Evolutionary conservation across 37 sponge, comb jelly and placozoan genomes (phyloP).

Genomic region (Amphimedon queenslandica): DNA sequence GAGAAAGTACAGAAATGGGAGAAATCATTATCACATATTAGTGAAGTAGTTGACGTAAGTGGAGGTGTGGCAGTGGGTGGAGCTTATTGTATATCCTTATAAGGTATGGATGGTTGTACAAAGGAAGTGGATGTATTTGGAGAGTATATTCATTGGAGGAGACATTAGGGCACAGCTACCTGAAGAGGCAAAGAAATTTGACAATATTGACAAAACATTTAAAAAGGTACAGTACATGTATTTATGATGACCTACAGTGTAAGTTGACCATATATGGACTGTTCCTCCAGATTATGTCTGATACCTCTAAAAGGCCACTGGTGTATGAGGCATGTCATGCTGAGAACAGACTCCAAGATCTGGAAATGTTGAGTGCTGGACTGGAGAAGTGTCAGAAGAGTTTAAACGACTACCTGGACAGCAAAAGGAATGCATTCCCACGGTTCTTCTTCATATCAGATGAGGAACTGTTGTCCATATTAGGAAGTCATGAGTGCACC

Average conservation of each 20-base stretch:
- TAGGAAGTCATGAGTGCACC: constrained; percentile 94
- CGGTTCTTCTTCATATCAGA: constrained; percentile 99
- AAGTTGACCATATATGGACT: background rate
- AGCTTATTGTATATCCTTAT: background rate
- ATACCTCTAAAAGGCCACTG: constrained; percentile 90
- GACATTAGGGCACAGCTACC: constrained; percentile 97
- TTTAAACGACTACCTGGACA: constrained; percentile 98
- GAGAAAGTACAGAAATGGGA: constrained; percentile 98
- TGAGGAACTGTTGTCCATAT: constrained; percentile 96
- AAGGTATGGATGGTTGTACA: constrained; percentile 99
- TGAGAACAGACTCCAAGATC: constrained; percentile 82
- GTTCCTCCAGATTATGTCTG: constrained; percentile 78
- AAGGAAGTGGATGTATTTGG: constrained; percentile 99
- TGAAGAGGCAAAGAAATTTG: constrained; percentile 99
- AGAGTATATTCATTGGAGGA: constrained; percentile 98
- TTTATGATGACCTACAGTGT: background rate
- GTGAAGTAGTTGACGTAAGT: constrained; percentile 96
- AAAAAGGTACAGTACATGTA: constrained; percentile 81
- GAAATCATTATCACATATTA: constrained; percentile 97
- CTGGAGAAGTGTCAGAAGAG: constrained; percentile 98
- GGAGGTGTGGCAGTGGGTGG: too few species aligned
- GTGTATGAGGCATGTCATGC: constrained; percentile 92
- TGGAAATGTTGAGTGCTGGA: constrained; percentile 81
- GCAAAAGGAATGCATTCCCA: constrained; percentile 99
- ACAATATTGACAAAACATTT: constrained; percentile 94